Percentiles rank a stretch among this genome's conserved stretches.
These are phyloP conservation scores for Cryptotermes secundus DNA, from an alignment of 1,140 invertebrate genomes.

Conservation along the genomic window DNA sequence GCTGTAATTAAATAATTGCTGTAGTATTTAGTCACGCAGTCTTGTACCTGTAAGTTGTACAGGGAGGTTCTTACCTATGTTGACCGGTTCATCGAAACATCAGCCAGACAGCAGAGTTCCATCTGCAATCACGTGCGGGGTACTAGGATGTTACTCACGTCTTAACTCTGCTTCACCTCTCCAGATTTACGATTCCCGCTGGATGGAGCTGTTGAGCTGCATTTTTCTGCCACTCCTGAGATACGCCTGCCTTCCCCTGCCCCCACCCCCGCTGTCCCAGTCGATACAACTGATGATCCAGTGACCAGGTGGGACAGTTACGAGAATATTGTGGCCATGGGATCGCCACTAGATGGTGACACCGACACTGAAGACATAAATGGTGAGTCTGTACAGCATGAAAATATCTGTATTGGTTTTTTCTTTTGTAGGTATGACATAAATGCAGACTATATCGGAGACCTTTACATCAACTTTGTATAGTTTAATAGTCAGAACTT, in stretches of 20 bases:
- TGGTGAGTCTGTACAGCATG: conserved; percentile 34
- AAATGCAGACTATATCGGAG: too few species aligned
- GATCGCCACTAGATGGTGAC: conserved; percentile 47
- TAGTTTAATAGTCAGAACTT: too few species aligned
- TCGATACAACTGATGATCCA: conserved; percentile 64
- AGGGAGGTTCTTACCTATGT: too few species aligned
- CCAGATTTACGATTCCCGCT: conserved; percentile 66
- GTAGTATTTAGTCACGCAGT: too few species aligned
- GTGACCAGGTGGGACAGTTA: conserved; percentile 81
- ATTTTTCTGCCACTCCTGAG: conserved; percentile 68
- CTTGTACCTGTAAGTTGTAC: too few species aligned
- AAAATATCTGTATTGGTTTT: too few species aligned
- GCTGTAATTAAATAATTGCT: too few species aligned
- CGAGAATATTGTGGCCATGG: conserved; percentile 62
- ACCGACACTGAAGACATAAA: conserved; percentile 43
- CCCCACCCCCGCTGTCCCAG: conserved; percentile 68
- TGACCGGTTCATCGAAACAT: too few species aligned
- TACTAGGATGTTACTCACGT: conserved; percentile 23
- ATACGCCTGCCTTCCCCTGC: conserved; percentile 60
- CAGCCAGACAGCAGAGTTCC: too few species aligned
- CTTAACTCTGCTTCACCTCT: neutral
- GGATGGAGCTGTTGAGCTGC: conserved; percentile 80
- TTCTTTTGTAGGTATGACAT: too few species aligned
- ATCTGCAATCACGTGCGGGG: too few species aligned
- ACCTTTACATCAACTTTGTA: too few species aligned